Base-by-base conservation (phyloP, 2,797 vertebrate genomes). In the Sebastes matsubarae region DNA sequence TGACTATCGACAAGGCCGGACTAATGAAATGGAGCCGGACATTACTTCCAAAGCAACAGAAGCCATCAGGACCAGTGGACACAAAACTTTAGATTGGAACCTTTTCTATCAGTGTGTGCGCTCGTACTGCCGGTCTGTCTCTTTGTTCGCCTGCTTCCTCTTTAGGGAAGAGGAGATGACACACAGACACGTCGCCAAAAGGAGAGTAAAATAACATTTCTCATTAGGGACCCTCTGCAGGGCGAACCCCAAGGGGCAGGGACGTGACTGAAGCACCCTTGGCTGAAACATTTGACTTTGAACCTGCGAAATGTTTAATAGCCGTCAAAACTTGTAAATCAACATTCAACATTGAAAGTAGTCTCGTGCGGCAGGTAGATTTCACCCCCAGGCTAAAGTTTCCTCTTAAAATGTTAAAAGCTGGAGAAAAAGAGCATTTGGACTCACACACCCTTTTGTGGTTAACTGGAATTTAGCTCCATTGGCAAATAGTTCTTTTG, bases 241-340 rank as follows among this genome's bases (percentile, higher is more conserved):
- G 68, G 68, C 16, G 18, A 77, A 69, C 65, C 4, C 14, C 55
- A 72, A 74, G 58, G 69, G 73, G 36, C 69, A 75, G 42, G 55
- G 67, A 80, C 11, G 22, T 64, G 57, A 80, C 79, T 63, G 18
- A 75, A 69, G 72, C 73, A 86, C 81, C 68, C 70, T 72, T 32
- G 58, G 79, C 64, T 79, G 69, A 75, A 88, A 76, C 75, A 79
- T 34, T 42, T 42, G 38, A 42, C 38, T 42, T 42, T 42, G 38
- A 42, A 42, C 38, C 38, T 42, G 75, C 80, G 75, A 77, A 77
- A 36, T 81, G 58, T 83, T 88, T 86, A 90, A 91, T 87, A 80
- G 83, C 83, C 81, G 81, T 89, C 88, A 88, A 87, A 88, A 80
- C 59, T 36, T 78, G 69, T 88, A 79, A 84, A 86, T 90, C 84